These are phyloP conservation scores for Sitodiplosis mosellana DNA, from an alignment of 1,140 invertebrate species.

Conservation along the genomic window DNA sequence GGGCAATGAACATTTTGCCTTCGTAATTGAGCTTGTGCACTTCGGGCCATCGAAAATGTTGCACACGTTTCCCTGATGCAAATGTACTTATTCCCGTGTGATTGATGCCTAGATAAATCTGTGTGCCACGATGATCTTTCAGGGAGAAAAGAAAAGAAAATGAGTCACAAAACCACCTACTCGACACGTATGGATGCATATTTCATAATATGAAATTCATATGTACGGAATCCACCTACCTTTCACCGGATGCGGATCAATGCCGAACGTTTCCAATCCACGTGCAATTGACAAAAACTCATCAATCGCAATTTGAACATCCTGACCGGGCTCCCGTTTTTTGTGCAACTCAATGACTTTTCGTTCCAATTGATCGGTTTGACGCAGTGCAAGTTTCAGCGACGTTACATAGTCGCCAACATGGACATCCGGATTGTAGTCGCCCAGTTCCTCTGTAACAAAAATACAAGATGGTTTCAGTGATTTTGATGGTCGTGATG, in stretches of 20 bases:
- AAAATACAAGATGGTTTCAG: too few relatives aligned
- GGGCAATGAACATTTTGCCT: conserved; percentile 95
- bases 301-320: conserved; percentile 15
- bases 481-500: too few relatives aligned
- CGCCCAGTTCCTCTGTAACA: conserved; percentile 72
- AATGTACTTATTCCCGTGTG: conserved; percentile 88
- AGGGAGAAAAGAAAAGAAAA: neutral
- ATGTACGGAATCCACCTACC: conserved; percentile 19
- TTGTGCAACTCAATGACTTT: conserved; percentile 79
- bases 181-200: too few relatives aligned
- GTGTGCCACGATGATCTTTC: conserved; percentile 77
- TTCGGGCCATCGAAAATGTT: conserved; percentile 90
- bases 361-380: conserved; percentile 77
- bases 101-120: conserved; percentile 88
- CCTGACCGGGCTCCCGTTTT: conserved; percentile 31
- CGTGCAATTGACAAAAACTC: conserved; percentile 38
- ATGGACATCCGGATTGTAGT: conserved; percentile 80
- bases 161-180: too few relatives aligned
- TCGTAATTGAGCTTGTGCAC: conserved; percentile 93
- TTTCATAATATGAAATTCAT: too few relatives aligned
- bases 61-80: conserved; percentile 77
- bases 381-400: conserved; percentile 79
- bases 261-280: conserved; percentile 85
- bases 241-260: conserved; percentile 97
- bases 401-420: conserved; percentile 77